phyloP scores from a whole-genome alignment of 2,113 vertebrate genomes.

The Sorex araneus region DNA sequence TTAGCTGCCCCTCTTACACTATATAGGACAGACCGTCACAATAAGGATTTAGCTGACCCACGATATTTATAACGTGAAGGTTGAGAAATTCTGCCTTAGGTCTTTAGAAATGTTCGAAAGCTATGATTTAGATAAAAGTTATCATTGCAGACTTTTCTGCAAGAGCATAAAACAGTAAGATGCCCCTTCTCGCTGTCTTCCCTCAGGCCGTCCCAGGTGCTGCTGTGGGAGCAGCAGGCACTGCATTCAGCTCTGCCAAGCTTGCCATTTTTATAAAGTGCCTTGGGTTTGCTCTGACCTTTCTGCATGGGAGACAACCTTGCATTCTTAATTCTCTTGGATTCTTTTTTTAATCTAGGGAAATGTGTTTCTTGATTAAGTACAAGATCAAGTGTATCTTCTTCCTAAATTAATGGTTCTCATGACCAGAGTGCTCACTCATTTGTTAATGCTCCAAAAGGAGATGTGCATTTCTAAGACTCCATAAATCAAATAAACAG shows the following conservation, averaged over 20 bases:
- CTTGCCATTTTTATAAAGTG: conserved; percentile 45
- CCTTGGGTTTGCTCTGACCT: conserved; percentile 62
- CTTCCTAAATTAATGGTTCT: conserved; percentile 69
- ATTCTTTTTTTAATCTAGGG: conserved; percentile 67
- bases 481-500: conserved; percentile 69
- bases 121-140: not conserved
- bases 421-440: conserved; percentile 54
- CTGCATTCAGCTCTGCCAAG: not conserved
- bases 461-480: conserved; percentile 57
- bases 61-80: not conserved
- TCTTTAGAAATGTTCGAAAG: not conserved
- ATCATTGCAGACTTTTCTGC: not conserved
- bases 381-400: conserved; percentile 70
- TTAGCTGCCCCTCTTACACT: no score
- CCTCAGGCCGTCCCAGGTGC: not conserved
- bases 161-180: not conserved
- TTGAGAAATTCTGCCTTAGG: not conserved
- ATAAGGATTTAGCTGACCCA: not conserved
- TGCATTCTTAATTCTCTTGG: conserved; percentile 64
- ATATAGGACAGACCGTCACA: not conserved
- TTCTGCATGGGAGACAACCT: conserved; percentile 54
- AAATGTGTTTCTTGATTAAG: conserved; percentile 68
- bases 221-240: not conserved
- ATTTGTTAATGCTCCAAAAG: conserved; percentile 64
- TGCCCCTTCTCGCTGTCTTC: not conserved